Evolutionary conservation across 2,888 invertebrate species (phyloP).

Genomic region (Synanthedon myopaeformis): DNA sequence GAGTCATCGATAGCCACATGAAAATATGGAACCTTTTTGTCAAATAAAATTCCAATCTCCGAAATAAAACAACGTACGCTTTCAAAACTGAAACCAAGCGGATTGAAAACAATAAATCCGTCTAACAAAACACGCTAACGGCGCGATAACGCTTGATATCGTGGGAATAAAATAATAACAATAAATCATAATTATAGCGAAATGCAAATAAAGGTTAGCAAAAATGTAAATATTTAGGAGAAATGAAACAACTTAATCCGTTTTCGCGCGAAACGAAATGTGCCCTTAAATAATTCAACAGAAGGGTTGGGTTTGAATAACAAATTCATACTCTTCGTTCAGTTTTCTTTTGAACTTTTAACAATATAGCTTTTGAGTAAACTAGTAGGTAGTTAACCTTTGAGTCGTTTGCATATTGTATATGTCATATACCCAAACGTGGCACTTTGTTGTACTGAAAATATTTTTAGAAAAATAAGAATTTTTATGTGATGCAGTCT

Average conservation of each 20-base stretch:
- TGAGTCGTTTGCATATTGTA: too few species aligned
- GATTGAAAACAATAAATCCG: not conserved
- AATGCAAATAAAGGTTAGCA: not conserved
- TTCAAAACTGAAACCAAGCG: not conserved
- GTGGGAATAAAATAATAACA: not conserved
- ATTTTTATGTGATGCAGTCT: too few species aligned
- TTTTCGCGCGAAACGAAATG: constrained; percentile 13
- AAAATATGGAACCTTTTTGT: too few species aligned
- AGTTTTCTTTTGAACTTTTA: not conserved
- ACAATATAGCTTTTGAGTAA: not conserved
- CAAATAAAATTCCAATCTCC: too few species aligned
- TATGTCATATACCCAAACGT: too few species aligned
- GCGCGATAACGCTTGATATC: not conserved
- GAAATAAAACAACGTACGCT: too few species aligned
- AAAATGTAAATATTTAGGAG: not conserved
- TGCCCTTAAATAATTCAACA: constrained; percentile 18
- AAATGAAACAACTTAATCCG: constrained; percentile 10
- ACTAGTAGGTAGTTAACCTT: too few species aligned
- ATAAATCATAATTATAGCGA: not conserved
- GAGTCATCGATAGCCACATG: too few species aligned
- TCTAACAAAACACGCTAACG: not conserved
- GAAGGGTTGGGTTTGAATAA: constrained; percentile 14
- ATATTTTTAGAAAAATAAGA: too few species aligned
- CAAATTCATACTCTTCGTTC: constrained; percentile 11
- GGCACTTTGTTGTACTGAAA: too few species aligned